phyloP scores from a whole-genome alignment of 2,113 vertebrate genomes.

The Corythaixoides concolor region DNA sequence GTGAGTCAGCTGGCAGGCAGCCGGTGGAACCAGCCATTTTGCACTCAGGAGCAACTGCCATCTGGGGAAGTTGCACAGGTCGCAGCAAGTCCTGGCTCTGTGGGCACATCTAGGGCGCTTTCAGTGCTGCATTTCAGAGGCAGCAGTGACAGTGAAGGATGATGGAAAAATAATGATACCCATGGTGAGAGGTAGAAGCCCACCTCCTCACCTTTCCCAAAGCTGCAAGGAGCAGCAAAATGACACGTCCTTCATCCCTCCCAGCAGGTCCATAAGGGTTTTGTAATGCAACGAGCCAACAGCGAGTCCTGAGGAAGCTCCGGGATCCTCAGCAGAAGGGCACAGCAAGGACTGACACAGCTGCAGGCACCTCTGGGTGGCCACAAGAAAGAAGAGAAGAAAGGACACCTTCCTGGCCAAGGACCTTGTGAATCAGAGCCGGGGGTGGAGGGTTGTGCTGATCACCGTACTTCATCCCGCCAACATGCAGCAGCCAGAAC shows the following conservation, averaged over 20 bases:
- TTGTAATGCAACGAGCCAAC: not conserved
- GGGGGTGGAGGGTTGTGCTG: not conserved
- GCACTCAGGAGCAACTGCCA: not conserved
- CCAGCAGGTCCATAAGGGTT: not conserved
- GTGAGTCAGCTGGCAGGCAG: constrained; percentile 53
- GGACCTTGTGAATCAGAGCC: not conserved
- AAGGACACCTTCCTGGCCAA: not conserved
- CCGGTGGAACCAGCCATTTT: not conserved
- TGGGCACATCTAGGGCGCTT: not conserved
- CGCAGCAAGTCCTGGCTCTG: not conserved
- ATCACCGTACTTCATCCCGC: not conserved
- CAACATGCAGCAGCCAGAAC: not conserved
- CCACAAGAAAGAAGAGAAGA: not conserved
- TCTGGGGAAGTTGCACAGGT: not conserved
- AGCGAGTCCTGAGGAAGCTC: not conserved
- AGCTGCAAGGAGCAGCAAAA: not conserved
- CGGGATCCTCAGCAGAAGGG: not conserved
- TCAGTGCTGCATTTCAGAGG: not conserved
- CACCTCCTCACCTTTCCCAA: not conserved
- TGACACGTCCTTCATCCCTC: not conserved
- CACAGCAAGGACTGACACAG: not conserved
- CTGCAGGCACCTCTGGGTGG: not conserved
- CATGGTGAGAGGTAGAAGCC: not conserved
- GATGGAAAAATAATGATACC: not conserved
- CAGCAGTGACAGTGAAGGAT: not conserved